Percentiles rank a stretch among this genome's conserved stretches.
phyloP scores from a whole-genome alignment of 2,888 invertebrate genomes.

The Cephonodes hylas region DNA sequence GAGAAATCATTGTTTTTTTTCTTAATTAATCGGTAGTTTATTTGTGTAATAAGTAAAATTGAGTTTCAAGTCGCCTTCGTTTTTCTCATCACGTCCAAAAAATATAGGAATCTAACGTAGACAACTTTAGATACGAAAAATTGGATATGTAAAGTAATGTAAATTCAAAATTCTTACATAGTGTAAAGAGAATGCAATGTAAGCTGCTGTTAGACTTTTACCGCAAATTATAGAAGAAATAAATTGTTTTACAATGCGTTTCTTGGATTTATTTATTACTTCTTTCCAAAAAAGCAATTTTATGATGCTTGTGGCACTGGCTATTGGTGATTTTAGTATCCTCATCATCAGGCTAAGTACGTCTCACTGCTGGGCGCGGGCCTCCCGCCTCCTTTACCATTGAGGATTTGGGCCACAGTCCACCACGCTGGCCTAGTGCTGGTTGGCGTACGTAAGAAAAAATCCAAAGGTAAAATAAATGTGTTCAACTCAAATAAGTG shows the following conservation, averaged over 20 bases:
- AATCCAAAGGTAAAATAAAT: too few relatives aligned
- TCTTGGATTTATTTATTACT: constrained; percentile 23
- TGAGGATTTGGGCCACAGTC: too few relatives aligned
- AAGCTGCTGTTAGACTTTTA: constrained; percentile 33
- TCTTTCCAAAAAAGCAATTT: too few relatives aligned
- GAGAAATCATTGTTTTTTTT: background rate
- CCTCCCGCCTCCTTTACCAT: too few relatives aligned
- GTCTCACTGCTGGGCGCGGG: too few relatives aligned
- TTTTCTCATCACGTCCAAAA: constrained; percentile 23
- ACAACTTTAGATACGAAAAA: constrained; percentile 7
- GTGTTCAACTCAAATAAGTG: too few relatives aligned
- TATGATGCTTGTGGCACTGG: too few relatives aligned
- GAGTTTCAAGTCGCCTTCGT: background rate
- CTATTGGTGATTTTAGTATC: too few relatives aligned
- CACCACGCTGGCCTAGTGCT: too few relatives aligned
- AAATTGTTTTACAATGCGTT: constrained; percentile 43
- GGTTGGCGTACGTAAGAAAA: too few relatives aligned
- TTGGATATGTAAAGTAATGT: background rate
- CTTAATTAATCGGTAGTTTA: background rate
- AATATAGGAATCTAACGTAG: constrained; percentile 17
- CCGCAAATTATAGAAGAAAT: constrained; percentile 38
- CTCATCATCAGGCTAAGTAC: too few relatives aligned
- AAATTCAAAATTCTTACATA: background rate
- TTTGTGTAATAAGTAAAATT: background rate
- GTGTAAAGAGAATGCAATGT: constrained; percentile 14